Evolutionary conservation across 2,888 invertebrate species (phyloP), one percentile per base, ranked within the genome.

Genomic region (Julus scandinavius): DNA sequence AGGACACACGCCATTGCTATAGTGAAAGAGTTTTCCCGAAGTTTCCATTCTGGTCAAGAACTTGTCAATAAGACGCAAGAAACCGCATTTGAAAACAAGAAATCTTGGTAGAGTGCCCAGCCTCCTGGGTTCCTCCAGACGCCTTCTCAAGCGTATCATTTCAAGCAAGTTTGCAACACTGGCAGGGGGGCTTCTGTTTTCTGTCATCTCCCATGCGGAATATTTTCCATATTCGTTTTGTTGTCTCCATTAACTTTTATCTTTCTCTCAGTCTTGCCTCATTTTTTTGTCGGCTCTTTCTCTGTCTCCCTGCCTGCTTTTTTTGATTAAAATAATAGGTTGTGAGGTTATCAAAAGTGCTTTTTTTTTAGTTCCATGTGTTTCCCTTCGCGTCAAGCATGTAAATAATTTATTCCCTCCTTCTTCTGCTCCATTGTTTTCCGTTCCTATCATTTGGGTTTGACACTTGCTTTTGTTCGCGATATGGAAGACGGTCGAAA

Each of bases 301-400:
- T 38, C 29, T 5, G 80, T 80, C 80, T 80, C 80, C 38, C 80
- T 38, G 80, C 80, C 80, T 80, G 80, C 80, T 38, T 80, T 80
- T 80, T 80, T 80, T n/a, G 80, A 80, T 80, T 80, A 80, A 80
- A 80, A 80, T 80, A 80, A 80, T 80, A 80, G 80, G 80, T 80
- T 80, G 80, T 80, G 80, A 80, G 80, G 80, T 80, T 80, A 80
- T 80, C 80, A 80, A 80, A 80, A 80, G 80, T 80, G 80, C 80
- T 80, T 80, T 80, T 80, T 80, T 80, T 80, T n/a, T n/a, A 80
- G 13, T 80, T 80, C 80, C 80, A 80, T 80, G 80, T 80, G 80
- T 80, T 80, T 80, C 29, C 80, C 38, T 80, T 80, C 80, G 80
- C 80, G 80, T 80, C 80, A 80, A 80, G 80, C 80, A 80, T 13